Base-by-base conservation (phyloP, 2,888 invertebrate genomes). In the Halictus ligatus region DNA sequence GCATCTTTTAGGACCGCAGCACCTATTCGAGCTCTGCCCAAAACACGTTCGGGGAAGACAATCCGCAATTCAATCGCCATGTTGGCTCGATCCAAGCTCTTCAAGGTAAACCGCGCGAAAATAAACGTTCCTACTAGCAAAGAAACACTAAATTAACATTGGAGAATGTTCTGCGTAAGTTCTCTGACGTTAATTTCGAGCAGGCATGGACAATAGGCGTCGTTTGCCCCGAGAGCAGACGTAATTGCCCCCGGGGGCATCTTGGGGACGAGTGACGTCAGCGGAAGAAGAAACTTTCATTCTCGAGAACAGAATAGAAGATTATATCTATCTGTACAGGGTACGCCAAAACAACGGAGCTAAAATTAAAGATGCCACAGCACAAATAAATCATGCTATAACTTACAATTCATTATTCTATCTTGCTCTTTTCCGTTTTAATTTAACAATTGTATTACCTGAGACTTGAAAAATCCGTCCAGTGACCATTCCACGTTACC, bases 21-120 rank as follows among this genome's bases (percentile, higher is more conserved):
- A 0, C 96, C 98, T 0, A 98, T 99, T 0, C 97, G 96, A 25
- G 98, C 97, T 0, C 95, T 99, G 69, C 99, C 99, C 0, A 97
- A 98, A 83, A 99, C 99, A 0, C 96, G 99, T 78, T 99, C 99
- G 1, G 98, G 98, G 48, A 97, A 97, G 95, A 96, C 96, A n/a
- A 96, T 98, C 43, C 96, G 99, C 58, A 98, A 98, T 93, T 97
- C 98, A 0, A 97, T 99, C 89, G 96, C 98, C 0, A 98, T 98
- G 93, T 96, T 99, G 92, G 98, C 99, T 2, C 96, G 97, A 77
- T 97, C 98, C 58, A 97, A 98, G 94, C 95, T 96, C 43, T 97
- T 98, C 18, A 97, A 97, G 95, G 96, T 99, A 92, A 96, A 58
- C 10, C 5, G n/a, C 12, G 35, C 40, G 35, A 29, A 43, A 71